A percentile compares a stretch with the other conserved stretches of the same genome.
phyloP scores from a whole-genome alignment of 2,888 invertebrate species.

The Zygothrica quintamaculata region DNA sequence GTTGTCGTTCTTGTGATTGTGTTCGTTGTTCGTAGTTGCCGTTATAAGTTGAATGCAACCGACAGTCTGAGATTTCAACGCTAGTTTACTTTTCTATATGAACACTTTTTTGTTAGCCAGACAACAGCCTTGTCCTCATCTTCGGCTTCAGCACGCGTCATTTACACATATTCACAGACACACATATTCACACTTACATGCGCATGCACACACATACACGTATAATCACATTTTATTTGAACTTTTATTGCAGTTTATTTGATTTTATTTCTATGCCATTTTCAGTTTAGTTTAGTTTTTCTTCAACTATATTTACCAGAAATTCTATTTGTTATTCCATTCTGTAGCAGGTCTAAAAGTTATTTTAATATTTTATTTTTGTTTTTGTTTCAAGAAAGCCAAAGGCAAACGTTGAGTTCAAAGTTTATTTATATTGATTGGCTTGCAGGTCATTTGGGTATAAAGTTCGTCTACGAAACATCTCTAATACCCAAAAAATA shows the following conservation, averaged over 20 bases:
- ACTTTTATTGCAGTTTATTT: conserved; percentile 74
- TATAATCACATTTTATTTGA: conserved; percentile 74
- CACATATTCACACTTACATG: conserved; percentile 3
- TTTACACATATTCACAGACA: conserved; percentile 1
- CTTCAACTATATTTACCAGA: conserved; percentile 53
- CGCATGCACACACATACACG: conserved; percentile 22
- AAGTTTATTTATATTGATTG: conserved; percentile 71
- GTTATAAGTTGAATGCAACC: conserved; percentile 57
- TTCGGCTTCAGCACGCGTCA: background rate
- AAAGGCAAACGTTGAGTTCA: conserved; percentile 62
- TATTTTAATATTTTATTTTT: background rate
- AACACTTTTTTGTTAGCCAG: conserved; percentile 46
- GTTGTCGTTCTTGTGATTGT: conserved; percentile 16
- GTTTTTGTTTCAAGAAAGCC: conserved; percentile 14
- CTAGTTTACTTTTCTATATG: conserved; percentile 57
- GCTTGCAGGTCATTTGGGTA: conserved; percentile 62
- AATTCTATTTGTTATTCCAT: conserved; percentile 41
- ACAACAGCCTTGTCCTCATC: background rate
- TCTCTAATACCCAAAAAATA: conserved; percentile 7
- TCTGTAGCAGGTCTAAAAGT: conserved; percentile 33
- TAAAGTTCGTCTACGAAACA: conserved; percentile 14
- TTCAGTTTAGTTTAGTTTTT: conserved; percentile 39
- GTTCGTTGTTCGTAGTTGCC: conserved; percentile 29
- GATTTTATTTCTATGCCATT: conserved; percentile 64
- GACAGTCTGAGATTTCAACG: conserved; percentile 61